Evolutionary conservation across 2,888 invertebrate genomes (phyloP).

Genomic region (Melanargia galathea): DNA sequence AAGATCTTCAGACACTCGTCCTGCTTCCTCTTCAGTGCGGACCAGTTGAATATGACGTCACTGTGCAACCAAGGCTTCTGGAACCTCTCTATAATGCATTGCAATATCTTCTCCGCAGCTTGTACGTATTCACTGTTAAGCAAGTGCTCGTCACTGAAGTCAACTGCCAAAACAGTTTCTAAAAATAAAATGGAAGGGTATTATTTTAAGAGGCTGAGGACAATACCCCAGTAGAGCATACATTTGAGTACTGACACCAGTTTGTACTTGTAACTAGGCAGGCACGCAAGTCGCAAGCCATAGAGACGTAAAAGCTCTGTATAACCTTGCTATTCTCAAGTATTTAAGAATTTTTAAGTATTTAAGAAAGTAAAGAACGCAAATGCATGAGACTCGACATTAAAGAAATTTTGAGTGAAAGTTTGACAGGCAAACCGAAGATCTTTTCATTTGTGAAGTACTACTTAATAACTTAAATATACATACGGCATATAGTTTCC

Average conservation of each 20-base stretch:
- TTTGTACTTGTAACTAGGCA: too few relatives aligned
- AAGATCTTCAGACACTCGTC: constrained; percentile 59
- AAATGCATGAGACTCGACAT: too few relatives aligned
- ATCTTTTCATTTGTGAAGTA: too few relatives aligned
- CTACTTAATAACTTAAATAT: not conserved
- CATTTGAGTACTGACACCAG: too few relatives aligned
- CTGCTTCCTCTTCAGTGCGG: constrained; percentile 57
- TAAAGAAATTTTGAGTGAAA: too few relatives aligned
- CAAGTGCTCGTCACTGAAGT: constrained; percentile 55
- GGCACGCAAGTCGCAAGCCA: too few relatives aligned
- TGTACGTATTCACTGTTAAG: constrained; percentile 61
- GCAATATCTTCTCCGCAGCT: constrained; percentile 59
- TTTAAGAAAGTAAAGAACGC: too few relatives aligned
- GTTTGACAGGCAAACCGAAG: too few relatives aligned
- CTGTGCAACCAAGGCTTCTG: constrained; percentile 65
- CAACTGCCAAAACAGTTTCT: constrained; percentile 68
- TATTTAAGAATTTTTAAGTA: too few relatives aligned
- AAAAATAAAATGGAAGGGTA: constrained; percentile 8
- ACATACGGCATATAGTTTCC: constrained; percentile 48
- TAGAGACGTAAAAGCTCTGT: too few relatives aligned
- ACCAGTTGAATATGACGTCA: constrained; percentile 54
- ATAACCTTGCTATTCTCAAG: too few relatives aligned
- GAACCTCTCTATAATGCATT: constrained; percentile 61
- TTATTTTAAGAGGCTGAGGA: not conserved
- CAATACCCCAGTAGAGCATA: too few relatives aligned